These are phyloP conservation scores for Cotesia glomerata DNA, from an alignment of 1,140 invertebrate species.

Conservation along the genomic window DNA sequence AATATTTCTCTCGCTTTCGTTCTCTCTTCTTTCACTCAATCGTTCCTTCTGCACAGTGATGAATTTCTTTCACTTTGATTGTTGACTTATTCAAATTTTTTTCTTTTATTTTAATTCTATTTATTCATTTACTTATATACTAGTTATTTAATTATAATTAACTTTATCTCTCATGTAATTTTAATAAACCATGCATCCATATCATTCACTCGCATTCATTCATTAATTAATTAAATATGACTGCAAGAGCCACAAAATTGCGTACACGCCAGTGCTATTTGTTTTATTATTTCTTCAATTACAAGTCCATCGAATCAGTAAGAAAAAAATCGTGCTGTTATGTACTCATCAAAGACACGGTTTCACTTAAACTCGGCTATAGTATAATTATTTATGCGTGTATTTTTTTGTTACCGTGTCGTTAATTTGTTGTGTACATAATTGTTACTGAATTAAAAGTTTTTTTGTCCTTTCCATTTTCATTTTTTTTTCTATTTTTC, in stretches of 20 bases:
- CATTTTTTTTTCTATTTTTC: background rate
- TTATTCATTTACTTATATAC: slow-evolving; percentile 9
- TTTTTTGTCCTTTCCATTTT: too few species aligned
- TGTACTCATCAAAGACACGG: background rate
- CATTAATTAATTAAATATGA: background rate
- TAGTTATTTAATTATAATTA: too few species aligned
- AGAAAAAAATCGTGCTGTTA: too few species aligned
- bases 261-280: too few species aligned
- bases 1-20: slow-evolving; percentile 44
- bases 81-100: background rate
- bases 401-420: slow-evolving; percentile 39
- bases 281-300: too few species aligned
- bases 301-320: too few species aligned
- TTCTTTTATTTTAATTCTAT: slow-evolving; percentile 8
- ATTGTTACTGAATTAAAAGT: slow-evolving; percentile 12
- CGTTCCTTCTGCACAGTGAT: slow-evolving; percentile 39
- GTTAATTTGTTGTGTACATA: slow-evolving; percentile 37
- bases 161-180: too few species aligned
- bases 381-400: slow-evolving; percentile 12
- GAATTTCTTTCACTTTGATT: slow-evolving; percentile 7
- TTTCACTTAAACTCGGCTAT: slow-evolving; percentile 6
- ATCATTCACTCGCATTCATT: slow-evolving; percentile 11
- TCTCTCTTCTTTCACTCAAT: slow-evolving; percentile 45
- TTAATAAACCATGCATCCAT: too few species aligned
- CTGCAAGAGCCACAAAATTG: too few species aligned